phyloP scores from a whole-genome alignment of 2,797 vertebrate genomes.

The Alfaro cultratus region DNA sequence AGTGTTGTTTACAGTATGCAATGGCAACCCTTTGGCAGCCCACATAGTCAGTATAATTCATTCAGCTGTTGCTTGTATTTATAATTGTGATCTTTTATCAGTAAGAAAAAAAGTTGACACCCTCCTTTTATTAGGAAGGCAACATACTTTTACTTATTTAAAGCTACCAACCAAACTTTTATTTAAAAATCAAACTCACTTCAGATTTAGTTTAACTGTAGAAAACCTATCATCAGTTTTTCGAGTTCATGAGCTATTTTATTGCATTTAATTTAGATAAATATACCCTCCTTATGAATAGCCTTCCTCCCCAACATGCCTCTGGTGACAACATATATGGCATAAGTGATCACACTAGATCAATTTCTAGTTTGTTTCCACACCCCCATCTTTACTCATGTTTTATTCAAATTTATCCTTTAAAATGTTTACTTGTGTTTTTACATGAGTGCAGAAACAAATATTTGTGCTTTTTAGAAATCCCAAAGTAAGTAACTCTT shows the following conservation, averaged over 20 bases:
- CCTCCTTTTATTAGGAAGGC: conserved; percentile 20
- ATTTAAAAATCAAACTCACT: conserved; percentile 3
- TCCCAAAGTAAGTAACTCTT: background rate
- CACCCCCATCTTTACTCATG: background rate
- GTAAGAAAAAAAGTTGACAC: conserved; percentile 5
- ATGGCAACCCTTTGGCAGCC: conserved; percentile 45
- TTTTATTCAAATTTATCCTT: background rate
- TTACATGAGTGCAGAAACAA: background rate
- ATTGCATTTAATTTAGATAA: background rate
- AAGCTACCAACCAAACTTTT: background rate
- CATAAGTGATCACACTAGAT: background rate
- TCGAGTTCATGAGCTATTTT: background rate
- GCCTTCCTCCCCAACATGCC: background rate
- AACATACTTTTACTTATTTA: conserved; percentile 14
- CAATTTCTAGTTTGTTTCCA: background rate
- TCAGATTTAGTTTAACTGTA: conserved; percentile 1
- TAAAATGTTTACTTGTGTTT: background rate
- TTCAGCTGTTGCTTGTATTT: conserved; percentile 42
- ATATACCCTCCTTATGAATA: background rate
- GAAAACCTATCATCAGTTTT: background rate
- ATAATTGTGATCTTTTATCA: conserved; percentile 39
- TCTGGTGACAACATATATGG: background rate
- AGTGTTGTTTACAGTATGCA: conserved; percentile 68
- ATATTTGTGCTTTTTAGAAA: background rate
- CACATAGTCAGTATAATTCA: conserved; percentile 51